These are phyloP conservation scores for Papilio xuthus DNA, from an alignment of 1,140 invertebrate genomes.

Conservation along the genomic window DNA sequence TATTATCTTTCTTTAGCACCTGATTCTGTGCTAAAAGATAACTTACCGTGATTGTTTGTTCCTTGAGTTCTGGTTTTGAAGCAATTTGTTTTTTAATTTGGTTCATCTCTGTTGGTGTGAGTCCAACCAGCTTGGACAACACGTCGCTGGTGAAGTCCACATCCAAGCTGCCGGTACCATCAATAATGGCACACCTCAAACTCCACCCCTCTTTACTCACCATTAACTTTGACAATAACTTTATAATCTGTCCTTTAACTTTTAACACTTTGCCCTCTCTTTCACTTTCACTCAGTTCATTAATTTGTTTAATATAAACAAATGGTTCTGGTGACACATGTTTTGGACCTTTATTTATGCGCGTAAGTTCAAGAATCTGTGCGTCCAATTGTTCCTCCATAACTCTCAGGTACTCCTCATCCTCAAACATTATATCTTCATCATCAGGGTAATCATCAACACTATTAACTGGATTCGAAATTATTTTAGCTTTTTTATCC, in stretches of 20 bases:
- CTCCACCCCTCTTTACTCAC: constrained; percentile 68
- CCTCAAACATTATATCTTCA: constrained; percentile 59
- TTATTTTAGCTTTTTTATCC: constrained; percentile 64
- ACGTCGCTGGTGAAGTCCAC: constrained; percentile 71
- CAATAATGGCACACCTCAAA: constrained; percentile 68
- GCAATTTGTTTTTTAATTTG: constrained; percentile 64
- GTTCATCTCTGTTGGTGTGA: constrained; percentile 67
- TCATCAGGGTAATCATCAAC: constrained; percentile 59
- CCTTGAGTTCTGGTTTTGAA: constrained; percentile 60
- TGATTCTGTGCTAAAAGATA: not conserved
- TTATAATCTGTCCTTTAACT: constrained; percentile 73
- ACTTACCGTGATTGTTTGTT: constrained; percentile 62
- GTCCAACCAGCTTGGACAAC: constrained; percentile 66
- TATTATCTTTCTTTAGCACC: not conserved
- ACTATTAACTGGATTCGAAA: constrained; percentile 36
- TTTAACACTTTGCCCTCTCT: constrained; percentile 62
- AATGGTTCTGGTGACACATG: constrained; percentile 62
- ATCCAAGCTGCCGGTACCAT: constrained; percentile 69
- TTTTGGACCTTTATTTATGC: constrained; percentile 44
- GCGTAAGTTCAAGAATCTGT: constrained; percentile 37
- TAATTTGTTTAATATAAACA: constrained; percentile 75
- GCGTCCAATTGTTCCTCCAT: constrained; percentile 61
- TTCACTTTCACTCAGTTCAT: constrained; percentile 54
- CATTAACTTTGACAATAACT: constrained; percentile 66
- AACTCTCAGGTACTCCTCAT: constrained; percentile 65